Evolutionary conservation across 53 echinoderm and acorn worm species (phyloP), one percentile per base, ranked within the genome.

Genomic region (Actinopyga echinites): DNA sequence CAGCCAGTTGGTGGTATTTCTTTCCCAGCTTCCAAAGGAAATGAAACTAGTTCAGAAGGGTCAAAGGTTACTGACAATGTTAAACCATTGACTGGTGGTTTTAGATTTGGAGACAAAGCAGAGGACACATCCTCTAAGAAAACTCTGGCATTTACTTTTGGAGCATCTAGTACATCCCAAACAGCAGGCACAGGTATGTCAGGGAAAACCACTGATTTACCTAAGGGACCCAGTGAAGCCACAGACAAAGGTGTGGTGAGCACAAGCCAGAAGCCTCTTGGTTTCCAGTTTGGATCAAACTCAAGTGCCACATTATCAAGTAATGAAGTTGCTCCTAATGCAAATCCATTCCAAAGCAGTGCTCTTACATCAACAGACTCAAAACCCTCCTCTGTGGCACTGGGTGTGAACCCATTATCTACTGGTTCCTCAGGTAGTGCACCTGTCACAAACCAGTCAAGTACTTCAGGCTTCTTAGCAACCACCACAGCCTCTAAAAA

Each of bases 81-180:
- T 37, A 80, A 78, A 22, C 31, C 74, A 56, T 24, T 62, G 6
- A 64, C 81, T 49, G 61, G 62, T 37, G 77, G 87, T 25, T 90
- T 90, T 82, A 87, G 85, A 68, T 93, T 93, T 79, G 93, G 90
- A 30, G 83, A 87, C 35, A 87, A 69, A 56, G 25, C 65, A 12
- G 71, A 71, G n/a, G 71, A 71, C 1, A 7, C 42, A 24, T 43
- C 40, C 23, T 22, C 20, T 42, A 71, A 71, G 71, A 71, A 71
- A 71, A 43, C 42, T 71, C 40, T 28, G 53, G 20, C 65, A 34
- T 87, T 90, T 42, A 84, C 65, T 29, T 93, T 93, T 43, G 93
- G 90, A 8, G 62, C 87, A 65, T 32, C 79, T 15, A 44, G 84
- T 28, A 80, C 63, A 20, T 56, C 31, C 15, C 32, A 65, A n/a